A percentile compares a stretch with the other conserved stretches of the same genome.
Evolutionary conservation across 2,797 vertebrate genomes (phyloP).

Genomic region (Chelmon rostratus): DNA sequence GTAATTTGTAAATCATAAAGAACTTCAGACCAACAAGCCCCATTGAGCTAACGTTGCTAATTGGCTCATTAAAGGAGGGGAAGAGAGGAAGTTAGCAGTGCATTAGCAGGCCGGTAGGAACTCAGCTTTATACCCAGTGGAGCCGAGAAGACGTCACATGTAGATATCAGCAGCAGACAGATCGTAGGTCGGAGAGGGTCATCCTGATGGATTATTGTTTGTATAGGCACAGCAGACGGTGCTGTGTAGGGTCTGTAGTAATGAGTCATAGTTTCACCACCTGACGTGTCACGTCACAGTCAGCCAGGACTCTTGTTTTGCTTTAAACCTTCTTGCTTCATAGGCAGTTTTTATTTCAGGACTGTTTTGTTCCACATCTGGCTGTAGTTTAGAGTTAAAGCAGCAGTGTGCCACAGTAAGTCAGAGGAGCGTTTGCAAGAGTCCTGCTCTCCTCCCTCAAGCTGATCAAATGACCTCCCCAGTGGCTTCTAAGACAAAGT

Average conservation of each 20-base stretch:
- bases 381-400: slow-evolving; percentile 59
- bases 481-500: slow-evolving; percentile 8
- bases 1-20: slow-evolving; percentile 56
- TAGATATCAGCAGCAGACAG: slow-evolving; percentile 20
- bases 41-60: slow-evolving; percentile 56
- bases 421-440: slow-evolving; percentile 26
- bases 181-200: slow-evolving; percentile 27
- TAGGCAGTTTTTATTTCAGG: slow-evolving; percentile 52
- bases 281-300: slow-evolving; percentile 37
- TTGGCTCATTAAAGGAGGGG: slow-evolving; percentile 63
- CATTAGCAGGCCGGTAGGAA: slow-evolving; percentile 34
- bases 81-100: slow-evolving; percentile 32
- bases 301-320: slow-evolving; percentile 31
- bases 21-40: slow-evolving; percentile 50
- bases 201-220: slow-evolving; percentile 25
- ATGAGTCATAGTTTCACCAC: slow-evolving; percentile 41
- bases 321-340: slow-evolving; percentile 36
- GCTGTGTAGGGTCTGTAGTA: background rate
- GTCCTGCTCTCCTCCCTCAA: slow-evolving; percentile 5
- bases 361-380: slow-evolving; percentile 58
- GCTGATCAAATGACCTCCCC: slow-evolving; percentile 10
- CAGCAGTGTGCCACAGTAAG: slow-evolving; percentile 24
- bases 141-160: slow-evolving; percentile 14
- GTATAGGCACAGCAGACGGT: slow-evolving; percentile 14
- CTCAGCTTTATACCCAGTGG: slow-evolving; percentile 32